phyloP scores from a whole-genome alignment of 2,797 vertebrate genomes.

The Crenichthys baileyi region DNA sequence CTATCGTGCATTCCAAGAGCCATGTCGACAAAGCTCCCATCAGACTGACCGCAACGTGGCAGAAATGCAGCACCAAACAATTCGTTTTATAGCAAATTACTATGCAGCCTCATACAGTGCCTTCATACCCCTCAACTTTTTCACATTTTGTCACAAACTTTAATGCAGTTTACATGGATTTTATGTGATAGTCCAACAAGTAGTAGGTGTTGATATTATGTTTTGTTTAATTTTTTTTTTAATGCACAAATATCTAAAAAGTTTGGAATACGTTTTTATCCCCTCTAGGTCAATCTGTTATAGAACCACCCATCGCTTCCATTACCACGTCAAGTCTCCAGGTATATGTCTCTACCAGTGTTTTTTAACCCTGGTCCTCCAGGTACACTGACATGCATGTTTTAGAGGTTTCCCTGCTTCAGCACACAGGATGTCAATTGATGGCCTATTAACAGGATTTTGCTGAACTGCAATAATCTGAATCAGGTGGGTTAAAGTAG shows the following conservation, averaged over 20 bases:
- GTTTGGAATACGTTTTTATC: not conserved
- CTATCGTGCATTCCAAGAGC: slow-evolving; percentile 64
- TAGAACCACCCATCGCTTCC: too few species aligned
- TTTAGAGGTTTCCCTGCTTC: too few species aligned
- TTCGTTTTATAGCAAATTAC: slow-evolving; percentile 24
- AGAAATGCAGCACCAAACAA: slow-evolving; percentile 27
- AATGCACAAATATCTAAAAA: not conserved
- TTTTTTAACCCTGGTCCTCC: too few species aligned
- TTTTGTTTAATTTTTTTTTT: not conserved
- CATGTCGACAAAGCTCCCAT: slow-evolving; percentile 34
- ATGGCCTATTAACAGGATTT: too few species aligned
- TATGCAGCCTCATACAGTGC: slow-evolving; percentile 35
- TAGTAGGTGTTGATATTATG: not conserved
- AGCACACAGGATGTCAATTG: too few species aligned
- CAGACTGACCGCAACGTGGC: slow-evolving; percentile 5
- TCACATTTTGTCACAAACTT: not conserved
- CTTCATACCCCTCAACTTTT: not conserved
- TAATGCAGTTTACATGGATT: not conserved
- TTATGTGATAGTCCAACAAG: not conserved
- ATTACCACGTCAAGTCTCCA: too few species aligned
- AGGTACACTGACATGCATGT: too few species aligned
- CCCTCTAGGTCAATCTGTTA: too few species aligned
- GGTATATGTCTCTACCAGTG: too few species aligned
- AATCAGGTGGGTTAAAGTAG: too few species aligned
- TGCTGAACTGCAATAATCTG: too few species aligned